Percentiles rank a stretch among this genome's conserved stretches.
phyloP scores from a whole-genome alignment of 2,888 invertebrate genomes.

The Eretmocerus hayati region DNA sequence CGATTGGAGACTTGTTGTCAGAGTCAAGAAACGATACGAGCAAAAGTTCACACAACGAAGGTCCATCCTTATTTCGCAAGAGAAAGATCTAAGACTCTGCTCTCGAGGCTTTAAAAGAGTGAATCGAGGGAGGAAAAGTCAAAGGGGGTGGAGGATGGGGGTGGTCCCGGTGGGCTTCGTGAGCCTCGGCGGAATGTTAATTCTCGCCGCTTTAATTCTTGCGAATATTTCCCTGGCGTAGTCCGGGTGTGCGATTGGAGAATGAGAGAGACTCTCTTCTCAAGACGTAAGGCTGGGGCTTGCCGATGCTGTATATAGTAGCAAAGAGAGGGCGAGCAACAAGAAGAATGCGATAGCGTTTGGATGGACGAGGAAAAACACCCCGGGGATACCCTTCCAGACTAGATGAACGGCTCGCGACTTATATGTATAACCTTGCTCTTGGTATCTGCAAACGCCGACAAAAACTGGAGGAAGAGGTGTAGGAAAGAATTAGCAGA shows the following conservation, averaged over 20 bases:
- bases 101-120: too few species aligned
- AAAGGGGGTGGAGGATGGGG: too few species aligned
- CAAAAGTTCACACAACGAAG: too few species aligned
- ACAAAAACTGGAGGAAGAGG: constrained; percentile 20
- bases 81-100: too few species aligned
- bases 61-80: too few species aligned
- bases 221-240: constrained; percentile 45
- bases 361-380: constrained; percentile 6
- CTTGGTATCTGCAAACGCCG: too few species aligned
- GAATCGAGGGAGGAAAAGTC: too few species aligned
- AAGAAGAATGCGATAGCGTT: constrained; percentile 18
- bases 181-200: constrained; percentile 44
- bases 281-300: not conserved
- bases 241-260: constrained; percentile 28
- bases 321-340: not conserved
- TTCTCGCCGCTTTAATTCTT: constrained; percentile 47
- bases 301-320: not conserved
- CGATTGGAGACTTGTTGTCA: too few species aligned
- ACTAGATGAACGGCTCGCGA: too few species aligned
- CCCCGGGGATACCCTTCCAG: constrained; percentile 22
- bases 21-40: too few species aligned
- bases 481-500: constrained; percentile 28
- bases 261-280: constrained; percentile 8
- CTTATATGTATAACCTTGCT: too few species aligned
- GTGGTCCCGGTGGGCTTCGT: too few species aligned